A percentile compares a stretch with the other conserved stretches of the same genome.
Evolutionary conservation across 2,113 vertebrate genomes (phyloP).

Genomic region (Argyrosomus japonicus): DNA sequence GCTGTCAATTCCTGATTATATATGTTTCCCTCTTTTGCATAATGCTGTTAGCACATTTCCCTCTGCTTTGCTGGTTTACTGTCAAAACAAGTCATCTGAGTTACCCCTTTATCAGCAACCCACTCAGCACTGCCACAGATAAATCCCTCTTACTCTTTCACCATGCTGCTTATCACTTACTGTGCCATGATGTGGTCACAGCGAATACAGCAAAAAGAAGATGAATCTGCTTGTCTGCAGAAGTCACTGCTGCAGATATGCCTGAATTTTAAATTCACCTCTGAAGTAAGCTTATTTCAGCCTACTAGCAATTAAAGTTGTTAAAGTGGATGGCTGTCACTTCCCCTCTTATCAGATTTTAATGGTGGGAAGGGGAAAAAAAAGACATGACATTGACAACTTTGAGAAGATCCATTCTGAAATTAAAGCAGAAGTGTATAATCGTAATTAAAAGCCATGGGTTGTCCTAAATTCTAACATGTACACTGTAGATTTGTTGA

Average conservation of each 20-base stretch:
- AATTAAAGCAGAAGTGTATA: background rate
- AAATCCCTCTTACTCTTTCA: constrained; percentile 72
- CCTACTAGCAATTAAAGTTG: constrained; percentile 63
- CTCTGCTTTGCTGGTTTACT: constrained; percentile 55
- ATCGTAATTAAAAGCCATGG: background rate
- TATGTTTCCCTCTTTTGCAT: constrained; percentile 42
- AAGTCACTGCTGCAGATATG: constrained; percentile 65
- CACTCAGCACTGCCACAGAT: constrained; percentile 76
- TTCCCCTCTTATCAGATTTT: constrained; percentile 45
- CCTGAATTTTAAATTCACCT: constrained; percentile 67
- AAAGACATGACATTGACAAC: constrained; percentile 4
- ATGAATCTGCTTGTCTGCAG: constrained; percentile 70
- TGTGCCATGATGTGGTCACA: constrained; percentile 74
- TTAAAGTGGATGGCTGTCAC: constrained; percentile 51
- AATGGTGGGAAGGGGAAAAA: background rate
- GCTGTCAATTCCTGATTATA: constrained; percentile 55
- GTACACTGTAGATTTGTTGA: background rate
- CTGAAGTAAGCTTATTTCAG: constrained; percentile 60
- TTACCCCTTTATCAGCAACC: constrained; percentile 66
- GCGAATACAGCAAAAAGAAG: constrained; percentile 75
- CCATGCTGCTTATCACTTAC: constrained; percentile 75
- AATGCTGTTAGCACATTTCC: constrained; percentile 51
- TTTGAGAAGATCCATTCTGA: background rate
- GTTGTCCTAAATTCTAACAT: no score
- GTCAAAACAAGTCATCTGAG: constrained; percentile 77